phyloP scores from a whole-genome alignment of 1,140 invertebrate genomes.

The Micrasema minimum region DNA sequence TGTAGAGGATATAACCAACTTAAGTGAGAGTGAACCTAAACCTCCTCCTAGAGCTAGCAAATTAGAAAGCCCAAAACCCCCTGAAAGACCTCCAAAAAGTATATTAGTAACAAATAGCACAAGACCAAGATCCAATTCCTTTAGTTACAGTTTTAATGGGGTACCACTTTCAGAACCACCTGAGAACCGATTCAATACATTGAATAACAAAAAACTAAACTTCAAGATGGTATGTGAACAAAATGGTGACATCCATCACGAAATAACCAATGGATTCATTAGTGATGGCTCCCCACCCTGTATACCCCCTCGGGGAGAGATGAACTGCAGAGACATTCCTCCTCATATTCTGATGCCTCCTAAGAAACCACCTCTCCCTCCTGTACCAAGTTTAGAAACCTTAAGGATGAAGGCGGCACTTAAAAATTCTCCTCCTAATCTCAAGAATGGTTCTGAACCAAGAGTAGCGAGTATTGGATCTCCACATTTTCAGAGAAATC shows the following conservation, averaged over 20 bases:
- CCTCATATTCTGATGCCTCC: slow-evolving; percentile 70
- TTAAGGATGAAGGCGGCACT: slow-evolving; percentile 63
- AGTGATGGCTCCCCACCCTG: slow-evolving; percentile 59
- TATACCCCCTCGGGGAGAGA: slow-evolving; percentile 67
- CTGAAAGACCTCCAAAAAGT: slow-evolving; percentile 72
- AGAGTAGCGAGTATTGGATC: slow-evolving; percentile 70
- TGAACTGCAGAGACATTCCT: slow-evolving; percentile 66
- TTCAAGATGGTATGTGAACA: slow-evolving; percentile 64
- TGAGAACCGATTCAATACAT: slow-evolving; percentile 62
- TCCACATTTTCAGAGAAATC: slow-evolving; percentile 68
- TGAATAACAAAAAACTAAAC: slow-evolving; percentile 64
- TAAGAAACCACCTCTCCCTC: slow-evolving; percentile 78
- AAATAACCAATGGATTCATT: slow-evolving; percentile 48
- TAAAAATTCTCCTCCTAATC: slow-evolving; percentile 58
- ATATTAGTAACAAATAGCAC: slow-evolving; percentile 62
- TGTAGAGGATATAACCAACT: slow-evolving; percentile 49
- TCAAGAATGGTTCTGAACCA: slow-evolving; percentile 58
- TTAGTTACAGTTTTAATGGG: slow-evolving; percentile 63
- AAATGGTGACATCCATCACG: slow-evolving; percentile 56
- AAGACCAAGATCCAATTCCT: slow-evolving; percentile 68
- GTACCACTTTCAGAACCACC: slow-evolving; percentile 61
- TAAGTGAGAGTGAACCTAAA: slow-evolving; percentile 64
- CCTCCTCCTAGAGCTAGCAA: slow-evolving; percentile 70
- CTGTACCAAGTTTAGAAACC: slow-evolving; percentile 72
- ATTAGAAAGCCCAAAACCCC: slow-evolving; percentile 63